A percentile compares a stretch with the other conserved stretches of the same genome.
phyloP scores from a whole-genome alignment of 2,113 vertebrate species.

The Ceyx melanurus region DNA sequence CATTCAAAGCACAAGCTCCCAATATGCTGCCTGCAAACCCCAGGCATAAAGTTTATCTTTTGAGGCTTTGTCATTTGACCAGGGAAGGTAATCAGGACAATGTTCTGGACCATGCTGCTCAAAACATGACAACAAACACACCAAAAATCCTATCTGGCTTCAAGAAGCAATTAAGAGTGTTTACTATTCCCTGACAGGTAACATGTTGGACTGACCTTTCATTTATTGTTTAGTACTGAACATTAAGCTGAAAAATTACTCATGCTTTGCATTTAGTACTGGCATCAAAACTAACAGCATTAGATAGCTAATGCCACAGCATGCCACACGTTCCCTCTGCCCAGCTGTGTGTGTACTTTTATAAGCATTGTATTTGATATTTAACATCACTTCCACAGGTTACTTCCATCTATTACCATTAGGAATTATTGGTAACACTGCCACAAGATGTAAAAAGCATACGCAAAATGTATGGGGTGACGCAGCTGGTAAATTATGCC shows the following conservation, averaged over 20 bases:
- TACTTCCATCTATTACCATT: neutral
- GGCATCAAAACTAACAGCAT: constrained; percentile 3
- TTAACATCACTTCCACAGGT: neutral
- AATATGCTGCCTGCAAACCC: neutral
- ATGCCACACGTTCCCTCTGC: neutral
- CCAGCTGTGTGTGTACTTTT: neutral
- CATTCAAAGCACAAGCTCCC: neutral
- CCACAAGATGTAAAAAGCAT: neutral
- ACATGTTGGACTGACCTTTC: constrained; percentile 60
- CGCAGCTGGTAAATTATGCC: neutral
- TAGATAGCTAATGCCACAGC: neutral
- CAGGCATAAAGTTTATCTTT: constrained; percentile 19
- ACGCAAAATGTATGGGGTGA: neutral
- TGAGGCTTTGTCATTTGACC: constrained; percentile 47
- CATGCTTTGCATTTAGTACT: constrained; percentile 20
- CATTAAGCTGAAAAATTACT: constrained; percentile 34
- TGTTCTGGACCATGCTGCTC: neutral
- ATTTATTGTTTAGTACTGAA: constrained; percentile 40
- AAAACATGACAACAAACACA: constrained; percentile 32
- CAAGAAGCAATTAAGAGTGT: constrained; percentile 36
- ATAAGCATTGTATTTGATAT: neutral
- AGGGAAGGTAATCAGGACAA: constrained; percentile 8
- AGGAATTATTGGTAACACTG: neutral
- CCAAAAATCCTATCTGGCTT: constrained; percentile 16
- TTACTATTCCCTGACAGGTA: constrained; percentile 28